Evolutionary conservation across 2,113 vertebrate species (phyloP), one percentile per base, ranked within the genome.

Genomic region (Chlorodrepanis virens): DNA sequence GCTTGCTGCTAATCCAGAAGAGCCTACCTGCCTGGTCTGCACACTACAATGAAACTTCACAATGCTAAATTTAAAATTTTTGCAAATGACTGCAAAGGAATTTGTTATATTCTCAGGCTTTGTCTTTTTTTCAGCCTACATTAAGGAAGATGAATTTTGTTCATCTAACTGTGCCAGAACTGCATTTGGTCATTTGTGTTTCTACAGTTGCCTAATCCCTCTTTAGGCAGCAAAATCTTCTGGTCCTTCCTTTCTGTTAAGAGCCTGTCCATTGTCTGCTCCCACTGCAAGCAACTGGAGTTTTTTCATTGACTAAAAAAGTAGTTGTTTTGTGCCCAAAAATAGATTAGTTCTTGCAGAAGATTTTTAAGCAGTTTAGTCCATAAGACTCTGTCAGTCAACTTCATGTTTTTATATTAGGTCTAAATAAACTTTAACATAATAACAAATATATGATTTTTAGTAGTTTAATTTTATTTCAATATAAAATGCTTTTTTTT

Each of bases 401-500:
- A 6, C 6, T 57, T 86, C 9, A 53, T 64, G 18, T 7, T 67
- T 89, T 67, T 56, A 3, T 18, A 74, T 35, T 53, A 61, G 39
- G 2, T 39, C 5, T 57, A 53, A 61, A 86, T 61, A 69, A 61
- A 24, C 3, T 69, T 61, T 67, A 52, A 54, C 16, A 15, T 45
- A 60, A 24, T 65, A 40, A 35, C 65, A 68, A 83, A 53, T 16
- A 57, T 37, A 11, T 52, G 0, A 27, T 56, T 25, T 53, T 81
- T 81, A 44, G 31, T 19, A 63, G 24, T 4, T 37, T 59, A 40
- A 53, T 74, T 83, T 86, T 22, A n/a, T 77, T 80, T 86, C 13
- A 70, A 65, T 1, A 1, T 53, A 31, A 33, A 70, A 31, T 5
- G 12, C 0, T 39, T 69, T 49, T 6, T 6, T 5, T 14, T 7